phyloP scores from a whole-genome alignment of 2,888 invertebrate species.

The Molanna angustata region DNA sequence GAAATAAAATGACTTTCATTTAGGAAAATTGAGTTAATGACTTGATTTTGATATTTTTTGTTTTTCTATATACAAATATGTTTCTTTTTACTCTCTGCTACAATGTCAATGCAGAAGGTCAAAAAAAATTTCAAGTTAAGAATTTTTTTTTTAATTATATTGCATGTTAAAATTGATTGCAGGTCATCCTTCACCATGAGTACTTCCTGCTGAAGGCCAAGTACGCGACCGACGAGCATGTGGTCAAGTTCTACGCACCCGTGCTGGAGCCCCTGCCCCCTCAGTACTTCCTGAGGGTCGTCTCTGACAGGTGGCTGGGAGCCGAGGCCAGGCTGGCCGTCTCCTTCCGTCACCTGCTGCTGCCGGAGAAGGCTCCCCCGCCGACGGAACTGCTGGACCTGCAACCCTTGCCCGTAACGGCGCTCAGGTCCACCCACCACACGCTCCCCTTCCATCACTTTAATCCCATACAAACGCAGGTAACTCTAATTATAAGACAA shows the following conservation, averaged over 20 bases:
- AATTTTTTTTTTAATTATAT: no score
- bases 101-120: no score
- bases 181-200: slow-evolving; percentile 89
- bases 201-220: slow-evolving; percentile 92
- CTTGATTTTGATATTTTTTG: no score
- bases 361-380: slow-evolving; percentile 97
- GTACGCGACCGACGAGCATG: slow-evolving; percentile 91
- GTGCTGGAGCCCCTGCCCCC: slow-evolving; percentile 98
- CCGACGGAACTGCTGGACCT: slow-evolving; percentile 96
- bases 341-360: slow-evolving; percentile 93
- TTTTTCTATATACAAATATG: no score
- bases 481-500: no score
- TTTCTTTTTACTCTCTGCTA: no score
- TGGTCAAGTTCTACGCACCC: slow-evolving; percentile 96
- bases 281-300: slow-evolving; percentile 91
- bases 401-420: slow-evolving; percentile 93
- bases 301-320: slow-evolving; percentile 90
- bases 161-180: not conserved
- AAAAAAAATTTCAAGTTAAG: no score
- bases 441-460: slow-evolving; percentile 90
- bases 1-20: no score
- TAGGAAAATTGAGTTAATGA: no score
- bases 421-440: slow-evolving; percentile 81
- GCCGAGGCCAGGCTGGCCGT: slow-evolving; percentile 96
- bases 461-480: slow-evolving; percentile 97